Evolutionary conservation across 2,797 vertebrate genomes (phyloP).

Genomic region (Notolepis coatsorum): DNA sequence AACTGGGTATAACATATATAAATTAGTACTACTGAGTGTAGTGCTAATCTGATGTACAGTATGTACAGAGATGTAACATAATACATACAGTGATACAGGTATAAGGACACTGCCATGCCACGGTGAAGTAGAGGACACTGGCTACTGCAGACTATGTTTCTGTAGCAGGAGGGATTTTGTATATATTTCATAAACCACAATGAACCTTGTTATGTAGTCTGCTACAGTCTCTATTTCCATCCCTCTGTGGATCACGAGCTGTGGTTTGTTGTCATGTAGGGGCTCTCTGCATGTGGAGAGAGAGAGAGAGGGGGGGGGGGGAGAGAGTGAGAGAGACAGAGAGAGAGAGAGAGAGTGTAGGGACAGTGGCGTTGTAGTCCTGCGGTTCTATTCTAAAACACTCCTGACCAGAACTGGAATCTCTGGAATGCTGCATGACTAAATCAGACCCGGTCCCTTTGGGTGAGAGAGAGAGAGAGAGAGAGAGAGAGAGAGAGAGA

Average conservation of each 20-base stretch:
- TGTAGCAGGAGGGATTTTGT: too few relatives aligned
- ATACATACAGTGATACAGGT: too few relatives aligned
- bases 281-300: conserved; percentile 45
- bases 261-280: conserved; percentile 55
- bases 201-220: conserved; percentile 33
- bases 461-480: conserved; percentile 8
- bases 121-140: too few relatives aligned
- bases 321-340: too few relatives aligned
- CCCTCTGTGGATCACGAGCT: conserved; percentile 31
- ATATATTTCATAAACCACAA: too few relatives aligned
- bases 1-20: too few relatives aligned
- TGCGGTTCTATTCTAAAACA: conserved; percentile 56
- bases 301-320: conserved; percentile 43
- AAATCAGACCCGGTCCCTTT: conserved; percentile 38
- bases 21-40: too few relatives aligned
- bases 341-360: conserved; percentile 14
- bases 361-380: conserved; percentile 46
- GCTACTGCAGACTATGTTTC: too few relatives aligned
- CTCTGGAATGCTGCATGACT: conserved; percentile 63
- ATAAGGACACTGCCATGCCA: too few relatives aligned
- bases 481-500: too few relatives aligned
- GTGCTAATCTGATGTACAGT: too few relatives aligned
- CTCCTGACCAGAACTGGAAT: conserved; percentile 61
- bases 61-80: too few relatives aligned
- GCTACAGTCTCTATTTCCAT: conserved; percentile 45